Base-by-base conservation (phyloP, 2,797 vertebrate genomes). In the Odontamblyopus rebecca region DNA sequence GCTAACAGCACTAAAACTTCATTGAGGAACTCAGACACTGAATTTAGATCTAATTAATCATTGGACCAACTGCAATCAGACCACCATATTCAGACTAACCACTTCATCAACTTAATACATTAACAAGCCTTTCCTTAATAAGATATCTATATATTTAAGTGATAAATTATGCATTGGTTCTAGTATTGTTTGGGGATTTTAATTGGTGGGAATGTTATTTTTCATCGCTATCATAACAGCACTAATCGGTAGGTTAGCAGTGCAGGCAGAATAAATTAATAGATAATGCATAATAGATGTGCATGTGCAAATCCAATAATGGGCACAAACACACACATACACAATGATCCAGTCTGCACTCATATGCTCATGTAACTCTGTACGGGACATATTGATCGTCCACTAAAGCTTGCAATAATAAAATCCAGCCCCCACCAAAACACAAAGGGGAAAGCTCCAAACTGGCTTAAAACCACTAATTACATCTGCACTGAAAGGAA, bases 401-500 rank as follows among this genome's bases (percentile, higher is more conserved):
- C 91, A 91, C 86, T 92, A 88, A 94, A 90, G 85, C 93, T 89
- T 85, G 90, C 91, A 93, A 91, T 91, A 95, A 95, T 93, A 94
- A 83, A 93, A 94, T 90, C 90, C 87, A 87, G 41, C 50, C 76
- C 81, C 44, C 26, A 68, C 80, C 81, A 69, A 50, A 77, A 93
- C 88, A 85, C 89, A 80, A 91, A 91, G 87, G 86, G 90, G 83
- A 82, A 91, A 76, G 48, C 78, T 35, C 91, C 90, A 85, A 89
- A 90, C 85, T 83, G 79, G 90, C 93, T 89, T 94, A 93, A 94
- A 96, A 89, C 91, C 92, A 93, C 95, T 96, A 97, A 98, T 96
- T 94, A 93, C 95, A 94, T 94, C 93, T 85, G 89, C 70, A 90
- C 94, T 95, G 95, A 96, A 96, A 96, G 95, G 94, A 96, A 95